Evolutionary conservation across 2,113 vertebrate genomes (phyloP), one percentile per base, ranked within the genome.

Genomic region (Xiphophorus couchianus): DNA sequence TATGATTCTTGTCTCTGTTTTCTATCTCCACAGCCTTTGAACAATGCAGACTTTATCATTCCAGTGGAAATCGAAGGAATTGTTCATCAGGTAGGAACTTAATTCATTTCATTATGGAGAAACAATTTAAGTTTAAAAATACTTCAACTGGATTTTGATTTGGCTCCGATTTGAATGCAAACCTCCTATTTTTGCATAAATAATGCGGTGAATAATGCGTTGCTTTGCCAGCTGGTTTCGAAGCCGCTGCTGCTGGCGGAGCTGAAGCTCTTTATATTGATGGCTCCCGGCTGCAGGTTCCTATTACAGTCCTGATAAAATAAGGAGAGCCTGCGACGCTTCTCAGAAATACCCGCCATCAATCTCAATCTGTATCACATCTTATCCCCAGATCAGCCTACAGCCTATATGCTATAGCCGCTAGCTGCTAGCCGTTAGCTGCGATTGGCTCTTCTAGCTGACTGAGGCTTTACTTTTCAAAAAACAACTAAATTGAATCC

Each of bases 1-100:
- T 5, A 0, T 8, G 17, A 67, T 67, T 69, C 5, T 12, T 66
- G 10, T 22, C 19, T 65, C 3, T 5, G 67, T 69, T 89, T 66
- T 84, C 17, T 71, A 71, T 62, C 60, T 69, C 71, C 66, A 68
- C 94, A 97, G 97, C 97, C 97, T 6, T 94, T 97, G 90, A 96
- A 95, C 94, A 96, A 97, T 64, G 96, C 97, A 2, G 97, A 97
- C 92, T 97, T 97, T 94, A 96, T 97, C 95, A 97, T 97, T 94
- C 96, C 96, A 58, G 96, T 97, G 92, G 96, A 97, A 90, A 97
- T 97, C 42, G 96, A 97, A 91, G 97, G 96, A 83, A 94, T 94
- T 22, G 90, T 96, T 88, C 96, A 97, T 84, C 96, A 97, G 97
- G 97, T 97, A 93, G 86, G 93, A 13, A 69, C 10, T 25, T 44